Percentiles rank a stretch among this genome's conserved stretches.
Conservation (phyloP, 2,888 invertebrate species). For the Tortricodes alternella region DNA sequence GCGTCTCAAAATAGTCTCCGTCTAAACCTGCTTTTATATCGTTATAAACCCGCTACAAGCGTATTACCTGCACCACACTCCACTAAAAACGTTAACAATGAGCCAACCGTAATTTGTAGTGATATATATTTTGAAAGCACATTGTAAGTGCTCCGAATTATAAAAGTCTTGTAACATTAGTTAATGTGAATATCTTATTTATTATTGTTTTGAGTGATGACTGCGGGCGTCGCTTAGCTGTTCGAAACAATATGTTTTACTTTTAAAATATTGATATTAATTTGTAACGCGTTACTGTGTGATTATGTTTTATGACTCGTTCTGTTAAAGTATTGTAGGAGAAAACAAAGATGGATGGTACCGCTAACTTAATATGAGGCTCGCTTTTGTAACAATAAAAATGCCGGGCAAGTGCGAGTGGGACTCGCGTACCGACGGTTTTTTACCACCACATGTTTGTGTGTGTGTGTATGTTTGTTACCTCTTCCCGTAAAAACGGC, state of each 20-base stretch:
- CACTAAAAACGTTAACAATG: slow-evolving; percentile 28
- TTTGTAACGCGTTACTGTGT: slow-evolving; percentile 28
- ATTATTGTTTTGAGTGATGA: slow-evolving; percentile 28
- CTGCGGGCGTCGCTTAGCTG: slow-evolving; percentile 8
- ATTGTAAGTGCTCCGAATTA: slow-evolving; percentile 30
- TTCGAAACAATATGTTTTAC: slow-evolving; percentile 21
- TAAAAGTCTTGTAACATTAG: slow-evolving; percentile 28
- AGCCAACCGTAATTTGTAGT: slow-evolving; percentile 28
- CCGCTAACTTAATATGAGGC: background rate
- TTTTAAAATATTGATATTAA: slow-evolving; percentile 30
- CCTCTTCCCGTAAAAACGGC: too few species aligned
- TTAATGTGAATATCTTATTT: slow-evolving; percentile 31
- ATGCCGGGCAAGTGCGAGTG: too few species aligned
- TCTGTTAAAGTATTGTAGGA: slow-evolving; percentile 16
- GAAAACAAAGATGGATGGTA: slow-evolving; percentile 19
- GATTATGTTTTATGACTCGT: slow-evolving; percentile 23
- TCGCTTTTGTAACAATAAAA: too few species aligned
- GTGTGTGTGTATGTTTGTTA: too few species aligned
- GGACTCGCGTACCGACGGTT: too few species aligned
- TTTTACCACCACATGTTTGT: too few species aligned
- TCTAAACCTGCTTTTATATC: too few species aligned
- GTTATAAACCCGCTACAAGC: background rate
- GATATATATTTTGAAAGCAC: slow-evolving; percentile 29
- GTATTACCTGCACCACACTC: slow-evolving; percentile 3
- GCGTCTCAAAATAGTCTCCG: too few species aligned